These are phyloP conservation scores for Tiliqua scincoides DNA, from an alignment of 2,113 vertebrate species.

Conservation along the genomic window DNA sequence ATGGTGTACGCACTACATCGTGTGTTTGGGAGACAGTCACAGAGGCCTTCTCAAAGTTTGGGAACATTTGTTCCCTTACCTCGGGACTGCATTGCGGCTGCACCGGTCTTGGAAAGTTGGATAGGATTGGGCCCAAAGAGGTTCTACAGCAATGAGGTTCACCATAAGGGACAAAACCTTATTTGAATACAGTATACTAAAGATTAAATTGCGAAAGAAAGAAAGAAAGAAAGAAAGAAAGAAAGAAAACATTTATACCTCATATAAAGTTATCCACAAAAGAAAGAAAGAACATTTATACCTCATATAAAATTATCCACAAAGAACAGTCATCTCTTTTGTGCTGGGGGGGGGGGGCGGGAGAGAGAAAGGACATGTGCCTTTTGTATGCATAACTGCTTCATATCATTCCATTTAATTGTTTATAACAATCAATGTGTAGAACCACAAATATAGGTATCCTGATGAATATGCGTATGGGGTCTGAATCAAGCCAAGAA, in stretches of 20 bases:
- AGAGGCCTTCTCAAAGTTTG: no score
- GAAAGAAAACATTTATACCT: neutral
- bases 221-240: neutral
- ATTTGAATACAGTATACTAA: neutral
- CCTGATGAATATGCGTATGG: neutral
- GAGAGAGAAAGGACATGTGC: neutral
- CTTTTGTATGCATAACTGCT: neutral
- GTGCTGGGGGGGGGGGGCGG: neutral
- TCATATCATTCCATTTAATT: neutral
- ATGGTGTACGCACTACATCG: no score
- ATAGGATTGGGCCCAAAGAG: no score
- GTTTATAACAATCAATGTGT: neutral
- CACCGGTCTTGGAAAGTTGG: no score
- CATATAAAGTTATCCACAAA: neutral
- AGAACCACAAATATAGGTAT: neutral
- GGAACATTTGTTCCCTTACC: no score
- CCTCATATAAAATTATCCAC: neutral
- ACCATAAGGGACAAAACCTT: neutral
- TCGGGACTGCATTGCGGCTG: no score
- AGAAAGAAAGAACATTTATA: neutral
- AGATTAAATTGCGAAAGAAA: neutral
- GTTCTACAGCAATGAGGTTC: neutral
- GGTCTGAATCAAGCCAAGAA: neutral
- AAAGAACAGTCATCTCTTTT: neutral
- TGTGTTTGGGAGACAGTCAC: no score